Percentiles rank a stretch among this genome's conserved stretches.
Evolutionary conservation across 2,888 invertebrate genomes (phyloP).

Genomic region (Phengaris arion): DNA sequence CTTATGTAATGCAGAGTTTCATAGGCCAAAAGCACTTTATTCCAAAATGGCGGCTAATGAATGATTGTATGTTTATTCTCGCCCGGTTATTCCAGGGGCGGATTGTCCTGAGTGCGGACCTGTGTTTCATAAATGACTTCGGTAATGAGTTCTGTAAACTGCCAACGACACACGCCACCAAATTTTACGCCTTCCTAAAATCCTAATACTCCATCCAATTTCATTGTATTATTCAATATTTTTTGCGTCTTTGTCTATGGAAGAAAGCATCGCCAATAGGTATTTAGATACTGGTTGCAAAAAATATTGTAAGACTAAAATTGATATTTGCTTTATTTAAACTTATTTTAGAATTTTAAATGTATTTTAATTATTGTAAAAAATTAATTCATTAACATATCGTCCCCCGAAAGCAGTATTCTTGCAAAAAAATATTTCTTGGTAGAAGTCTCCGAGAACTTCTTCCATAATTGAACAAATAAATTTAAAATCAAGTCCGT

Average conservation of each 20-base stretch:
- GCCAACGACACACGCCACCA: constrained; percentile 54
- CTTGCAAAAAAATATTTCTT: constrained; percentile 44
- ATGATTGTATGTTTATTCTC: constrained; percentile 11
- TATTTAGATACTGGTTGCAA: neutral
- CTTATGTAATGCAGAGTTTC: no score
- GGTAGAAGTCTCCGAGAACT: constrained; percentile 47
- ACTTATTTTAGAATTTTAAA: neutral
- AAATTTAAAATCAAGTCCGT: constrained; percentile 48
- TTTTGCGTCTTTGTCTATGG: neutral
- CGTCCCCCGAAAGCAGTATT: neutral
- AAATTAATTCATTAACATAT: neutral
- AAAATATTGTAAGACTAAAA: neutral
- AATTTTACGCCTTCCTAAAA: constrained; percentile 45
- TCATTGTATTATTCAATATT: constrained; percentile 10
- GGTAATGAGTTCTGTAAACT: constrained; percentile 60
- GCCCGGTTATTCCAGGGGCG: constrained; percentile 36
- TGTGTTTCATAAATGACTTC: constrained; percentile 59
- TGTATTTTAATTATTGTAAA: neutral
- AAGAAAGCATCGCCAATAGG: neutral
- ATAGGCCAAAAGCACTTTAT: constrained; percentile 1
- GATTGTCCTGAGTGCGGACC: constrained; percentile 52
- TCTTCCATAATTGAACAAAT: constrained; percentile 45
- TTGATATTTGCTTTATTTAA: neutral
- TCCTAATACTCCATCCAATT: constrained; percentile 10
- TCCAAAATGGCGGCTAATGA: constrained; percentile 12